These are phyloP conservation scores for Macrotis lagotis DNA, from an alignment of 2,113 vertebrate genomes.

Conservation along the genomic window DNA sequence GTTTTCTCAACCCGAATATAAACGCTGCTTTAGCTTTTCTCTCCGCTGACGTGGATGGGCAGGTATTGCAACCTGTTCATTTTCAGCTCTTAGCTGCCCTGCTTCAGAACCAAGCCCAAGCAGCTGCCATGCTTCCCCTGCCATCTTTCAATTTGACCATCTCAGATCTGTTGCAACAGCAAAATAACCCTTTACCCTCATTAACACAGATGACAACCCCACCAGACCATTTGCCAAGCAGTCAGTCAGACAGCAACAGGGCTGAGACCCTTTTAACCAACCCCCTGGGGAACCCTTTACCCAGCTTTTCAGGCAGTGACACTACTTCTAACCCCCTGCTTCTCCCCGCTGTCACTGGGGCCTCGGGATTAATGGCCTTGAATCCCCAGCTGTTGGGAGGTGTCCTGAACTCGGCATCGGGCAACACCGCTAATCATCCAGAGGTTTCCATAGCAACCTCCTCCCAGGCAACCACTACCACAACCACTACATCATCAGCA, in stretches of 20 bases:
- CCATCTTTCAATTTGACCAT: constrained; percentile 87
- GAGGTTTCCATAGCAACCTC: constrained; percentile 94
- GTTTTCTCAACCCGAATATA: constrained; percentile 88
- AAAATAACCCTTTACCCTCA: constrained; percentile 82
- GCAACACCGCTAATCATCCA: constrained; percentile 92
- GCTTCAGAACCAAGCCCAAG: constrained; percentile 88
- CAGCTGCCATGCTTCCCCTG: constrained; percentile 86
- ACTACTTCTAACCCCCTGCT: constrained; percentile 84
- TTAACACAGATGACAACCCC: constrained; percentile 82
- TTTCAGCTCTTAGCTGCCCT: constrained; percentile 87
- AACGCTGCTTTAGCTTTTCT: constrained; percentile 88
- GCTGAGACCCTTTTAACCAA: constrained; percentile 85
- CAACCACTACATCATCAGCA: constrained; percentile 92
- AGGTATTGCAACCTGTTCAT: constrained; percentile 87
- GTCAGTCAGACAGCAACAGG: constrained; percentile 82
- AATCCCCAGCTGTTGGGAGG: constrained; percentile 91
- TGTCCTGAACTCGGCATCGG: constrained; percentile 85
- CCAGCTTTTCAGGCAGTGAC: constrained; percentile 82
- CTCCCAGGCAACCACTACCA: constrained; percentile 92
- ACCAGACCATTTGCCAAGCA: constrained; percentile 84
- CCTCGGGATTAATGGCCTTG: constrained; percentile 87
- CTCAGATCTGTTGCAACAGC: constrained; percentile 85
- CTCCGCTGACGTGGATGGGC: constrained; percentile 86
- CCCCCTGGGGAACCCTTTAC: constrained; percentile 82
- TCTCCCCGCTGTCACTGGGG: constrained; percentile 85